These are phyloP conservation scores for Myathropa florea DNA, from an alignment of 2,888 invertebrate genomes.

Conservation along the genomic window DNA sequence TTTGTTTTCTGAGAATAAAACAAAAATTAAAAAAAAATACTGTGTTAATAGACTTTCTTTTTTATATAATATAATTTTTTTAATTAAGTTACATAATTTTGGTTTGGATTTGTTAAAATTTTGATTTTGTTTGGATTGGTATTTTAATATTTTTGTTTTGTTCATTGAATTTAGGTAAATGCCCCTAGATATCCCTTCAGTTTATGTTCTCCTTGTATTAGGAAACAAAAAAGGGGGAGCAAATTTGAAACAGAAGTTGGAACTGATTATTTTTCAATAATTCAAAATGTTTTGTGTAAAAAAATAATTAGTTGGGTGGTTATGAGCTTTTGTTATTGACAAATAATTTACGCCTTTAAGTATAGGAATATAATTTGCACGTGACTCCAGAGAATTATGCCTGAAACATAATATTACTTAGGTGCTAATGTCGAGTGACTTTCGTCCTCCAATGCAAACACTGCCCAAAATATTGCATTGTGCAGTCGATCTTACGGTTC, in stretches of 20 bases:
- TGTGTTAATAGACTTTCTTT: constrained; percentile 16
- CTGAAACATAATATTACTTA: no score
- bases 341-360: no score
- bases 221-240: neutral
- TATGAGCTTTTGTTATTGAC: no score
- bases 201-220: constrained; percentile 13
- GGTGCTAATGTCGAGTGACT: no score
- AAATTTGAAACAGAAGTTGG: constrained; percentile 43
- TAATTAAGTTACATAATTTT: constrained; percentile 21
- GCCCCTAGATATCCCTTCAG: constrained; percentile 25
- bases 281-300: no score
- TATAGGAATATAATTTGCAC: no score
- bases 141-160: constrained; percentile 33
- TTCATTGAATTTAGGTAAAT: constrained; percentile 35
- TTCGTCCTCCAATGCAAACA: no score
- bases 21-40: constrained; percentile 19
- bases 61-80: neutral
- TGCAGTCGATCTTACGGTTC: no score
- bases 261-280: neutral
- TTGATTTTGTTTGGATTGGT: constrained; percentile 28
- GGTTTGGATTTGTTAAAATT: constrained; percentile 13
- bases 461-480: no score
- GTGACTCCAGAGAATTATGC: no score
- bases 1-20: constrained; percentile 39
- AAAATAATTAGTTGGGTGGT: no score